Evolutionary conservation across 2,797 vertebrate genomes (phyloP).

Genomic region (Crax fasciolata): DNA sequence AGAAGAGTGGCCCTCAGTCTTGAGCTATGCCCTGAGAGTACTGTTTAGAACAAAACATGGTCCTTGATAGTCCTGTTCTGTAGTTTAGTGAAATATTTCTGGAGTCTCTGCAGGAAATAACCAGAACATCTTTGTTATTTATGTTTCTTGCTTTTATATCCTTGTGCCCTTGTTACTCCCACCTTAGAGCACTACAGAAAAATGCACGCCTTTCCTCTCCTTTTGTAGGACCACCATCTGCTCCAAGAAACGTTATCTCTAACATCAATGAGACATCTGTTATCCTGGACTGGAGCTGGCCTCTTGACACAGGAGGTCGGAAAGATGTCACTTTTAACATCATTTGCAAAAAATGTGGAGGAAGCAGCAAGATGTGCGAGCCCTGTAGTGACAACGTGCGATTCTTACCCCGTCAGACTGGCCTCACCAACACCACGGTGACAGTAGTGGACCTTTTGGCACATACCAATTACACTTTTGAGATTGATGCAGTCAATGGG

Average conservation of each 20-base stretch:
- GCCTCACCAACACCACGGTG: conserved; percentile 94
- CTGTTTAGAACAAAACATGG: neutral
- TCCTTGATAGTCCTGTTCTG: neutral
- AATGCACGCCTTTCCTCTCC: conserved; percentile 39
- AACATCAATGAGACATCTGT: conserved; percentile 99
- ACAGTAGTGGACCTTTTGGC: conserved; percentile 95
- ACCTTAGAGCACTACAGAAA: conserved; percentile 8
- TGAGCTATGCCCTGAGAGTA: neutral
- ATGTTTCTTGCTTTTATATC: neutral
- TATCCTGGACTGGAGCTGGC: conserved; percentile 98
- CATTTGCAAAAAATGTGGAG: conserved; percentile 92
- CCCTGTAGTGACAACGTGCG: conserved; percentile 91
- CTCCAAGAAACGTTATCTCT: conserved; percentile 96
- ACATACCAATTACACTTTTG: conserved; percentile 98
- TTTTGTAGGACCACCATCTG: conserved; percentile 91
- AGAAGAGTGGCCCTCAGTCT: neutral
- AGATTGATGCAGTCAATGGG: conserved; percentile 94
- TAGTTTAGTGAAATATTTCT: conserved; percentile 4
- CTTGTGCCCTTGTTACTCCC: neutral
- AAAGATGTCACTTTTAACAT: conserved; percentile 94
- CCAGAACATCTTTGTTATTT: conserved; percentile 38
- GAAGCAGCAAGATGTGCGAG: conserved; percentile 85
- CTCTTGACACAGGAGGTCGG: conserved; percentile 93
- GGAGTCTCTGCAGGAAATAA: conserved; percentile 26
- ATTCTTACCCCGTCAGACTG: conserved; percentile 91